Evolutionary conservation across 23 tunicate genomes (phyloP), one percentile per base, ranked within the genome.

Genomic region (Styela clava): DNA sequence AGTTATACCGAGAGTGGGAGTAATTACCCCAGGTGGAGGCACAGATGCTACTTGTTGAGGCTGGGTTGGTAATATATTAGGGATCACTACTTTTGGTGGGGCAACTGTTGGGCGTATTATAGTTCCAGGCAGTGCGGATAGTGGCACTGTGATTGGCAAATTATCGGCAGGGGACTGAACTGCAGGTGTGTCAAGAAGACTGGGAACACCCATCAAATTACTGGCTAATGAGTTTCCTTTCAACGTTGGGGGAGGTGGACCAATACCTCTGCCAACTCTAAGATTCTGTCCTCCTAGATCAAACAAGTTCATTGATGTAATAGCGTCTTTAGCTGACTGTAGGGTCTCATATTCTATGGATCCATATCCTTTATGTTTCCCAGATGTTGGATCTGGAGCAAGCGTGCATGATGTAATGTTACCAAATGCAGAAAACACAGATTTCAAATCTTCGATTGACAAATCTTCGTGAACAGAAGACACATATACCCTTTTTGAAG

Each of bases 281-380:
- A 95, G 73, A 74, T 78, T 92, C 64, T 95, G 92, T 2, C 99
- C 99, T 19, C 99, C 99, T 21, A 95, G 82, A 74, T 95, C 99
- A 87, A 90, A 95, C 34, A 86, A 79, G 70, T 95, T 95, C 99
- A 95, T 95, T 25, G 92, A 87, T 35, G 92, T 32, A 23, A 90
- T 85, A 61, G 99, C 99, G 79, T 95, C 99, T 68, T 90, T 85
- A 32, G 95, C 91, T 20, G 99, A 79, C 31, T 90, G 92, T 33
- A 92, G 62, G 2, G 88, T 83, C 25, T 95, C 95, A 81, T 83
- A 95, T 68, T 95, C 99, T n/a, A 95, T 71, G 74, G 85, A 95
- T 33, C 99, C 99, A 64, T 95, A 94, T n/a, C 94, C 91, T 74
- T 89, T 94, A 51, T 94, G 99, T 56, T 86, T 83, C 12, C 95